Evolutionary conservation across 1,140 invertebrate species (phyloP).

Genomic region (Caligus rogercresseyi): DNA sequence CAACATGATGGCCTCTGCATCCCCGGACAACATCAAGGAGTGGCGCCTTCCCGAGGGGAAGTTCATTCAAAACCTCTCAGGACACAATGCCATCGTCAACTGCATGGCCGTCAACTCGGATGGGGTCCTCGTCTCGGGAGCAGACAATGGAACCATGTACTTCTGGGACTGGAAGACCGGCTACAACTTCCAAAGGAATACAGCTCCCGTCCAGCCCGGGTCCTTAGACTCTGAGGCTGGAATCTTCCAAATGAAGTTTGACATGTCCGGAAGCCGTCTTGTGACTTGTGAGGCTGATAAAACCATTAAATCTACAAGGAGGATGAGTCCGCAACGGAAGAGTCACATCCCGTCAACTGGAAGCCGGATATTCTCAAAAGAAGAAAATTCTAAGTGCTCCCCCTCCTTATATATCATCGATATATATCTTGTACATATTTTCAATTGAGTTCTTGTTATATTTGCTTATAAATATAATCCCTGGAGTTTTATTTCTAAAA

Average conservation of each 20-base stretch:
- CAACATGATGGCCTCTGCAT: conserved; percentile 92
- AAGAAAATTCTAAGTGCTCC: conserved; percentile 53
- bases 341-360: conserved; percentile 92
- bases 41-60: conserved; percentile 97
- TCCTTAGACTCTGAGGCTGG: conserved; percentile 98
- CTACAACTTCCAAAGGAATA: conserved; percentile 86
- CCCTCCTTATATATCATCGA: too few species aligned
- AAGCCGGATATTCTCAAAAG: conserved; percentile 81
- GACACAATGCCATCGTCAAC: conserved; percentile 95
- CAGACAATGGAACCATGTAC: conserved; percentile 94
- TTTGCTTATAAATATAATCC: not conserved
- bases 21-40: conserved; percentile 96
- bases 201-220: conserved; percentile 89
- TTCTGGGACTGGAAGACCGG: conserved; percentile 99
- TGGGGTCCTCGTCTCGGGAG: conserved; percentile 89
- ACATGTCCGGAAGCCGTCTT: conserved; percentile 75
- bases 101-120: conserved; percentile 82
- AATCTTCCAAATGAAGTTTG: conserved; percentile 86
- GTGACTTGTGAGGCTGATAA: conserved; percentile 97
- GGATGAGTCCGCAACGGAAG: conserved; percentile 86
- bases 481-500: not conserved
- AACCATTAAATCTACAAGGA: conserved; percentile 98
- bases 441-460: too few species aligned
- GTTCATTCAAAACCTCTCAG: conserved; percentile 91
- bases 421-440: too few species aligned